Evolutionary conservation across 2,888 invertebrate species (phyloP).

Genomic region (Lasioglossum marginatum): DNA sequence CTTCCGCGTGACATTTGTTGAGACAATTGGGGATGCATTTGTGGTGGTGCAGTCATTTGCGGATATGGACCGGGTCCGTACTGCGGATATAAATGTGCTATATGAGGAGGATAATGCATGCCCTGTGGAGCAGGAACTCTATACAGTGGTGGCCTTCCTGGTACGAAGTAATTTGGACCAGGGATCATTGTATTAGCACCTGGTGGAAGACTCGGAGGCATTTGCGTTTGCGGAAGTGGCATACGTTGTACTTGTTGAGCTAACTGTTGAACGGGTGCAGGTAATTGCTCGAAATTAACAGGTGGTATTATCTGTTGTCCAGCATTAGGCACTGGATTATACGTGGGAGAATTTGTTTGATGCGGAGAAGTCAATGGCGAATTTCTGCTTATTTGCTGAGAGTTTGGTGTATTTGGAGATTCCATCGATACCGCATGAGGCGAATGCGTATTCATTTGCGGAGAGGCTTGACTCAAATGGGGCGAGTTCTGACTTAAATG

Average conservation of each 20-base stretch:
- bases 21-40: conserved; percentile 78
- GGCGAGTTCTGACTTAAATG: conserved; percentile 73
- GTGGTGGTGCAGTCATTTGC: conserved; percentile 76
- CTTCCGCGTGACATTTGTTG: conserved; percentile 78
- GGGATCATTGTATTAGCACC: conserved; percentile 81
- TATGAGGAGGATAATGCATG: conserved; percentile 80
- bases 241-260: conserved; percentile 83
- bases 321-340: conserved; percentile 59
- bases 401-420: conserved; percentile 70
- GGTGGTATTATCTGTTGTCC: conserved; percentile 77
- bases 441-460: conserved; percentile 71
- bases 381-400: conserved; percentile 69
- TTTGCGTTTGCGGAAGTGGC: conserved; percentile 81
- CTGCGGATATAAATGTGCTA: conserved; percentile 79
- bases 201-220: conserved; percentile 78
- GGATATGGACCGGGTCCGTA: conserved; percentile 74
- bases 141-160: conserved; percentile 83
- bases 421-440: conserved; percentile 74
- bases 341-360: conserved; percentile 77
- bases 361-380: conserved; percentile 79
- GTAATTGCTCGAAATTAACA: conserved; percentile 82
- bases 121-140: conserved; percentile 78
- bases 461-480: conserved; percentile 73
- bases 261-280: conserved; percentile 83
- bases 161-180: conserved; percentile 82